phyloP scores from a whole-genome alignment of 1,140 invertebrate species.

The Drosophila subobscura region DNA sequence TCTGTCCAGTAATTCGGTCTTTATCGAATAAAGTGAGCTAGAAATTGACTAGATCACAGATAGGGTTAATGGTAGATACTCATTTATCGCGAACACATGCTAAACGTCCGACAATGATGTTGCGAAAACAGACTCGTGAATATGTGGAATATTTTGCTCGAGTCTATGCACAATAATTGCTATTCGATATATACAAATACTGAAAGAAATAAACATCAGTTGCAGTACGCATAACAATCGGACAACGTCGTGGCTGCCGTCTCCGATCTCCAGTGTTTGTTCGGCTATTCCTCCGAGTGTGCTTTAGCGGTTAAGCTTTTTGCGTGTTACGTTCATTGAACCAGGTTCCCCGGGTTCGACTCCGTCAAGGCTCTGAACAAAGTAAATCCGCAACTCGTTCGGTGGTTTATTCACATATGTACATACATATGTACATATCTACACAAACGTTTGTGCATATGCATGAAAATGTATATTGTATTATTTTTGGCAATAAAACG shows the following conservation, averaged over 20 bases:
- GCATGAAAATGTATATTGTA: no score
- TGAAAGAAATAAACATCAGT: conserved; percentile 28
- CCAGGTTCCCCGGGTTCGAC: conserved; percentile 7
- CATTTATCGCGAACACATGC: conserved; percentile 39
- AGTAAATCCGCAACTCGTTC: conserved; percentile 62
- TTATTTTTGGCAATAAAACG: conserved; percentile 78
- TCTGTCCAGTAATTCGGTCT: no score
- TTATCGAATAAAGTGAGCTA: no score
- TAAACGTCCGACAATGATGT: conserved; percentile 34
- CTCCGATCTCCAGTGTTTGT: conserved; percentile 1
- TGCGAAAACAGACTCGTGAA: conserved; percentile 34
- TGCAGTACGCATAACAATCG: conserved; percentile 42
- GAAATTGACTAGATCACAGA: neutral
- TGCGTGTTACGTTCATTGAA: conserved; percentile 66
- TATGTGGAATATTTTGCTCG: conserved; percentile 46
- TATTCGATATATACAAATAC: conserved; percentile 26
- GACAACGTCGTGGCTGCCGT: neutral
- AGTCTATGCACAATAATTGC: conserved; percentile 26
- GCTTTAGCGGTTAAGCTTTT: conserved; percentile 29
- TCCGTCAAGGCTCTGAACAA: conserved; percentile 68
- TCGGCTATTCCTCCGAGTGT: conserved; percentile 8
- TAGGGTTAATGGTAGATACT: conserved; percentile 21
- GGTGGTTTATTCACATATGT: conserved; percentile 18
- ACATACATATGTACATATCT: conserved; percentile 13
- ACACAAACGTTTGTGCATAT: conserved; percentile 4